A percentile compares a stretch with the other conserved stretches of the same genome.
Conservation (phyloP, 2,113 vertebrate genomes). For the Rhynchomys soricoides region DNA sequence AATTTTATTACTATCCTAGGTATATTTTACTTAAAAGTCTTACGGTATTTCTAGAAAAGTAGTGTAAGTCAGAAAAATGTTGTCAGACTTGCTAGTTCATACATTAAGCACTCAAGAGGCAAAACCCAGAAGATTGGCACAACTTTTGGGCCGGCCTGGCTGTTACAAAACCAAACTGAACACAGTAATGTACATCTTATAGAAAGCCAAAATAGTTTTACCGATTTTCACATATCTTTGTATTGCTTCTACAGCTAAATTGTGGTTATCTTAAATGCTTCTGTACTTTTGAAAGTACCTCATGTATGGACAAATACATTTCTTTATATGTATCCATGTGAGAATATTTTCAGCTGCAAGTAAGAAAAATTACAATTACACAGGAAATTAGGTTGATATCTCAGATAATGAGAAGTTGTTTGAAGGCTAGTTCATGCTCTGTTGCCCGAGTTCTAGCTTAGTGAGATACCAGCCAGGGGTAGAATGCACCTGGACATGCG, state of each 20-base stretch:
- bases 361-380: neutral
- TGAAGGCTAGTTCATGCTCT: neutral
- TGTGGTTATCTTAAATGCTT: neutral
- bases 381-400: neutral
- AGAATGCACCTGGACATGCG: neutral
- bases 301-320: neutral
- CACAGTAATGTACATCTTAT: neutral
- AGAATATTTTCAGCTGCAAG: neutral
- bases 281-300: neutral
- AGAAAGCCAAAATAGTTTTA: neutral
- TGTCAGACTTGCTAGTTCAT: neutral
- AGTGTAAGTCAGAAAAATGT: neutral
- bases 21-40: conserved; percentile 3
- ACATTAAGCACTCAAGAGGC: neutral
- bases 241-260: neutral
- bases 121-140: neutral
- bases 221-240: neutral
- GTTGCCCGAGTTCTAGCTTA: neutral
- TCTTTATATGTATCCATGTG: neutral
- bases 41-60: neutral
- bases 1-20: neutral
- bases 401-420: neutral
- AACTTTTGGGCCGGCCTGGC: neutral
- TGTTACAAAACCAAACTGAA: neutral
- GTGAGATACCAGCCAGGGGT: neutral